Base-by-base conservation (phyloP, 2,113 vertebrate genomes). In the Lophotis ruficrista region DNA sequence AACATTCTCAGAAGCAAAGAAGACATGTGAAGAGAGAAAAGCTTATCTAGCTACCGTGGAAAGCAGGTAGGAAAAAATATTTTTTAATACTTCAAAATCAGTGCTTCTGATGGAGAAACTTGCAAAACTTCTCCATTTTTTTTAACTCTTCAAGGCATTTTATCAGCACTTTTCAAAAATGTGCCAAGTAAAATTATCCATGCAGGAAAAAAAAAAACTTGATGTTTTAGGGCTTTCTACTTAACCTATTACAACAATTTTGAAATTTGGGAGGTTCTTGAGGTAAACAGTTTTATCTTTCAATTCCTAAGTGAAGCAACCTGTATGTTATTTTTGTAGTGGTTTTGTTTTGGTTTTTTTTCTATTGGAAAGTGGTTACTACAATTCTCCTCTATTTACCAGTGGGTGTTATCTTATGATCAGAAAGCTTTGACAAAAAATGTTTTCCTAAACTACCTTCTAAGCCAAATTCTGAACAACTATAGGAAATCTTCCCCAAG, bases 1-100 rank as follows among this genome's bases (percentile, higher is more conserved):
- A 91, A 98, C 97, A 0, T 99, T 99, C 96, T 76, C 98, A 78
- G 99, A 99, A 35, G 99, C 99, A 80, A 99, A 97, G 50, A 96
- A 71, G 62, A 95, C 86, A 2, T 99, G 99, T 91, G 87, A 87
- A 77, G 61, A 43, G 30, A 97, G 82, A 38, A 96, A 96, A 37
- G 97, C 98, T 20, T 88, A 96, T 58, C 96, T 99, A 85, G 94
- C 98, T 68, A 98, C 99, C 0, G 87, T 99, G 65, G 92, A 98
- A 95, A 98, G 98, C 96, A 99, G 99, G 99, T 99, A 97, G 73
- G 87, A 69, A 80, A 80, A 51, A 25, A 54, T 75, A 24, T 38
- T 54, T 47, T 38, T 80, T 57, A 57, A 13, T 6, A 54, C 17
- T 66, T 60, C 19, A 37, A 47, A 79, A 79, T 8, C 14, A 43